These are phyloP conservation scores for Eulemur coronatus DNA, from an alignment of 2,797 vertebrate species.

Conservation along the genomic window DNA sequence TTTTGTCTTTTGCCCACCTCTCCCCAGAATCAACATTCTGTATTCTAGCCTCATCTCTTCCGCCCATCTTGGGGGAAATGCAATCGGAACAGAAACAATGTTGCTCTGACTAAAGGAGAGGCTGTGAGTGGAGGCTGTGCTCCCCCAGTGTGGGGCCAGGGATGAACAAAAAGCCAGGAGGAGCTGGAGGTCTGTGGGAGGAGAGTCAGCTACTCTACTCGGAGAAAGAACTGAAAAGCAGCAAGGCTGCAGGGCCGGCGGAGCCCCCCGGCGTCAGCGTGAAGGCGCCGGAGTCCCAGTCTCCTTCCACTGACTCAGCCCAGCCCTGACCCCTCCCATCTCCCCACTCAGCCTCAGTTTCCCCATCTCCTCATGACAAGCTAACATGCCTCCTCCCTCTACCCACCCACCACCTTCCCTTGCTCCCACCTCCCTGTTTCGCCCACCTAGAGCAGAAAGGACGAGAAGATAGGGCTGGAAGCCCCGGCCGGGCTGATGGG, in stretches of 20 bases:
- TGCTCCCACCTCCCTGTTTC: not conserved
- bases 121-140: not conserved
- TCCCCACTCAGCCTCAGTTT: not conserved
- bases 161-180: not conserved
- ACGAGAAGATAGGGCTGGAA: not conserved
- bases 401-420: not conserved
- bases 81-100: not conserved
- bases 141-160: not conserved
- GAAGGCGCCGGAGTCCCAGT: not conserved
- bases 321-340: not conserved
- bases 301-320: not conserved
- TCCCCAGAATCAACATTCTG: not conserved
- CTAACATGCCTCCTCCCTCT: not conserved
- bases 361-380: not conserved
- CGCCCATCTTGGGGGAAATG: not conserved
- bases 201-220: not conserved
- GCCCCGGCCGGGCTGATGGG: not conserved
- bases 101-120: not conserved
- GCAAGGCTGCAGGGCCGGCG: accelerated
- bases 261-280: not conserved
- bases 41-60: not conserved
- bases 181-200: not conserved
- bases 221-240: not conserved
- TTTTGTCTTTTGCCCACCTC: not conserved
- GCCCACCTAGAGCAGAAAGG: not conserved